Conservation (phyloP, 2,113 vertebrate genomes). For the Eira barbara region DNA sequence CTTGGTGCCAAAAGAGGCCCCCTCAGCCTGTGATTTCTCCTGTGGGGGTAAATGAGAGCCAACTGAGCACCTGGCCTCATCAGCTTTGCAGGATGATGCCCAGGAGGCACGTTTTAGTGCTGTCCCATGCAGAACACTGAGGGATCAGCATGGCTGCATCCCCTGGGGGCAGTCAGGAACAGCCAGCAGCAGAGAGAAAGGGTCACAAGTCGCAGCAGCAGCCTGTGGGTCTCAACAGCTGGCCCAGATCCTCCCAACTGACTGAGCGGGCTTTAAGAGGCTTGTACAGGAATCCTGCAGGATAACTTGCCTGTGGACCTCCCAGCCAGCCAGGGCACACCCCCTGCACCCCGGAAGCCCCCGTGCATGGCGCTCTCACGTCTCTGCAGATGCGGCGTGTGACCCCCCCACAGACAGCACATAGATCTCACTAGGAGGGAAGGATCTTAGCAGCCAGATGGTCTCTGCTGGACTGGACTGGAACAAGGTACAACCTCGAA, state of each 20-base stretch:
- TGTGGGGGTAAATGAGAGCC: neutral
- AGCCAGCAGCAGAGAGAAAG: neutral
- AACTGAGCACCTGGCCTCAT: neutral
- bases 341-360: neutral
- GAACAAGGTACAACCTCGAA: neutral
- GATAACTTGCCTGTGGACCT: neutral
- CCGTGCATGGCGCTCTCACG: rapidly evolving
- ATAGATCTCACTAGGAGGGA: neutral
- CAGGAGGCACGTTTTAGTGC: neutral
- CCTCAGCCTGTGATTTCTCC: neutral
- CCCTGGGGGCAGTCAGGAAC: neutral
- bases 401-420: neutral
- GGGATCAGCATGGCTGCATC: neutral
- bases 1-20: neutral
- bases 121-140: neutral
- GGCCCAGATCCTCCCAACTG: neutral
- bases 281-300: neutral
- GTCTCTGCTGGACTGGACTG: neutral
- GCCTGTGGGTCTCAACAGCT: neutral
- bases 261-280: neutral
- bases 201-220: neutral
- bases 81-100: neutral
- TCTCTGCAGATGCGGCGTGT: neutral
- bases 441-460: neutral
- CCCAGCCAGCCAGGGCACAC: neutral